Percentiles rank a stretch among this genome's conserved stretches.
Evolutionary conservation across 2,888 invertebrate genomes (phyloP).

Genomic region (Drosophila monieri): DNA sequence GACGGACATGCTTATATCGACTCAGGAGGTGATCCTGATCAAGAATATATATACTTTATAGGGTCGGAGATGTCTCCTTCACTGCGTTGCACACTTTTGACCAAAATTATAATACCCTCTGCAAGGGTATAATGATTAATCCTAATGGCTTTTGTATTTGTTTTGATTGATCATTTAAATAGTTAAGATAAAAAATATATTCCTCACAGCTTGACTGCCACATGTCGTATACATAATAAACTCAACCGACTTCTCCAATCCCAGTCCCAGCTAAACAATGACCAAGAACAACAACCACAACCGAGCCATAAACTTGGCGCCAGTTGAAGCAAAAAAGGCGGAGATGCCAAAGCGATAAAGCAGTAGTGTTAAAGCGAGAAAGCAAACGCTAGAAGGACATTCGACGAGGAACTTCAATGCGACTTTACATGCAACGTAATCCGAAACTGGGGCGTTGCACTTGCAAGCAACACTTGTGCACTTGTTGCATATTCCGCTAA

Average conservation of each 20-base stretch:
- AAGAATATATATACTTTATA: too few species aligned
- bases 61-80: too few species aligned
- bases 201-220: constrained; percentile 7
- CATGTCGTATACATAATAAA: constrained; percentile 18
- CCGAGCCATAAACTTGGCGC: constrained; percentile 68
- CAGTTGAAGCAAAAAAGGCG: constrained; percentile 40
- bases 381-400: constrained; percentile 20
- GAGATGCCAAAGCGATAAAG: constrained; percentile 4
- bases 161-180: too few species aligned
- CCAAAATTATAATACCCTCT: too few species aligned
- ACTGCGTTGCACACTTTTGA: too few species aligned
- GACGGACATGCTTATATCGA: too few species aligned
- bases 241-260: constrained; percentile 15
- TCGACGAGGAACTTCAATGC: background rate
- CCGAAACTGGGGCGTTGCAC: constrained; percentile 19
- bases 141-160: background rate
- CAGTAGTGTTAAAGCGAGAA: background rate
- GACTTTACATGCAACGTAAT: constrained; percentile 8
- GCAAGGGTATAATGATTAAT: too few species aligned
- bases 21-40: too few species aligned
- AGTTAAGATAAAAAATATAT: background rate
- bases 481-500: constrained; percentile 62
- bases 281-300: constrained; percentile 61
- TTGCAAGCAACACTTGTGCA: constrained; percentile 65
- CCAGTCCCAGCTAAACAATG: constrained; percentile 41